These are phyloP conservation scores for Monodelphis domestica DNA, from an alignment of 2,797 vertebrate genomes.

Conservation along the genomic window DNA sequence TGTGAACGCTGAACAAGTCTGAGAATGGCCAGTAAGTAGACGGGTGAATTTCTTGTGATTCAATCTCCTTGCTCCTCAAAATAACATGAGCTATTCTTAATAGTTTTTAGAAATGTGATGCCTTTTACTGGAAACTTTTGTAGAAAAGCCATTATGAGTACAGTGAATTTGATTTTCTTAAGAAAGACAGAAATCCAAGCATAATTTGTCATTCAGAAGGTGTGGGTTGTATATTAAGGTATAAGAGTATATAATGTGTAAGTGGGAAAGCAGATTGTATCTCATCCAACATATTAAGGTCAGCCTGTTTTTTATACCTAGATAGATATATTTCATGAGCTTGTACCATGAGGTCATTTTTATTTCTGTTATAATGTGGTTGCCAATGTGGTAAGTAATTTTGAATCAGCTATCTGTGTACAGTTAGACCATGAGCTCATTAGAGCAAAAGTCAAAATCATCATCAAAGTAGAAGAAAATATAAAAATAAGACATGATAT, in stretches of 20 bases:
- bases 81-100: slow-evolving; percentile 12
- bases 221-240: neutral
- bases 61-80: neutral
- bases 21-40: neutral
- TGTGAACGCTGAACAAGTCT: neutral
- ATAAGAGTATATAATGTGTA: neutral
- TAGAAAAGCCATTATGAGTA: slow-evolving; percentile 5
- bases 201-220: neutral
- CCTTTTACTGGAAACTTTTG: slow-evolving; percentile 28
- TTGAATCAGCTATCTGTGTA: slow-evolving; percentile 4
- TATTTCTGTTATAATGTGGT: slow-evolving; percentile 7
- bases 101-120: neutral
- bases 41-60: slow-evolving; percentile 8
- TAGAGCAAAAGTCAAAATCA: neutral
- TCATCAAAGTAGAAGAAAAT: neutral
- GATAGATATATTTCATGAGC: slow-evolving; percentile 11
- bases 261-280: slow-evolving; percentile 23
- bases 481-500: neutral
- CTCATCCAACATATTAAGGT: neutral
- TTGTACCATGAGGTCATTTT: slow-evolving; percentile 14
- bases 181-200: slow-evolving; percentile 21
- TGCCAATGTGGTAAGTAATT: neutral
- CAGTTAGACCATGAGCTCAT: neutral
- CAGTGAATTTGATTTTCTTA: neutral
- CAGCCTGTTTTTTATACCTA: slow-evolving; percentile 33